Conservation (phyloP, 2,113 vertebrate genomes). For the Otus sunia region DNA sequence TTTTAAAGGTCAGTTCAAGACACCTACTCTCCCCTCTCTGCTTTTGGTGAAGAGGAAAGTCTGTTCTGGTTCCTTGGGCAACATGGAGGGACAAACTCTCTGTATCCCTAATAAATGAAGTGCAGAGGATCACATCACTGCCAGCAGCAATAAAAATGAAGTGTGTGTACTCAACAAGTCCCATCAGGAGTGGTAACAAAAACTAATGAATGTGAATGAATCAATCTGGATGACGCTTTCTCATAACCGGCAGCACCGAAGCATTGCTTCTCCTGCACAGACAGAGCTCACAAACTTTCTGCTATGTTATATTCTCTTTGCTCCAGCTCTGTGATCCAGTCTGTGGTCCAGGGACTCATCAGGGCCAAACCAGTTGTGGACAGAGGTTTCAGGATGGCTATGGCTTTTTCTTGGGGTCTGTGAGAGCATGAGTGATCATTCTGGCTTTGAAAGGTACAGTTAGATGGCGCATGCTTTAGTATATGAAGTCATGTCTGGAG, state of each 20-base stretch:
- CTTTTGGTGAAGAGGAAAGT: not conserved
- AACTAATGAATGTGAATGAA: not conserved
- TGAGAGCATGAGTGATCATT: not conserved
- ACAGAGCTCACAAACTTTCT: not conserved
- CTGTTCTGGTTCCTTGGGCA: not conserved
- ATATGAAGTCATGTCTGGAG: slow-evolving; percentile 73
- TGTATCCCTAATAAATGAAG: not conserved
- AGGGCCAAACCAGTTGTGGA: not conserved
- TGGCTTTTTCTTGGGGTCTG: not conserved
- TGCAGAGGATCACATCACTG: not conserved
- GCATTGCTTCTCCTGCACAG: not conserved
- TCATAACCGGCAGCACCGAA: not conserved
- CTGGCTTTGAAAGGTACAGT: slow-evolving; percentile 12
- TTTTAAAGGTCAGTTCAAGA: not conserved
- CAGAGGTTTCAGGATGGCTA: not conserved
- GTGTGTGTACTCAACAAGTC: not conserved
- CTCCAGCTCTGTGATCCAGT: not conserved
- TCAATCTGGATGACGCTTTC: not conserved
- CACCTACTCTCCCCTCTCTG: not conserved
- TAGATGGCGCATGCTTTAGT: slow-evolving; percentile 1
- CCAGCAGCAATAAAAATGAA: not conserved
- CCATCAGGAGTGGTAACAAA: not conserved
- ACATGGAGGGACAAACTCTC: not conserved
- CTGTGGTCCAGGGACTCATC: not conserved
- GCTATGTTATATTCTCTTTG: not conserved